These are phyloP conservation scores for Chloroceryle aenea DNA, from an alignment of 2,113 vertebrate genomes.

Conservation along the genomic window DNA sequence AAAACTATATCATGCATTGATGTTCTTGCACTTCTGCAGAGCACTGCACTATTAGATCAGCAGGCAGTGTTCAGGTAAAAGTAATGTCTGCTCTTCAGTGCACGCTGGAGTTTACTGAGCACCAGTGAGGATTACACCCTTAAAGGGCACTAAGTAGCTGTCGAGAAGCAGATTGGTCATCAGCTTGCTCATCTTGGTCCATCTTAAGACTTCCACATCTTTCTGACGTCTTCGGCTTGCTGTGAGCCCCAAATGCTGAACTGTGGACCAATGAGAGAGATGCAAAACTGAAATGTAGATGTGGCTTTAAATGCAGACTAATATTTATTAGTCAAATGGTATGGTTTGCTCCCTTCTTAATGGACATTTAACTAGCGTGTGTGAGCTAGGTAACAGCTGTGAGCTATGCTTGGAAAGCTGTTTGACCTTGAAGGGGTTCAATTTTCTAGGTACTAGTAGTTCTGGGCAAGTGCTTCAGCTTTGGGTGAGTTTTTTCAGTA, in stretches of 20 bases:
- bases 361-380: not conserved
- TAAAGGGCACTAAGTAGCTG: not conserved
- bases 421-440: not conserved
- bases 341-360: not conserved
- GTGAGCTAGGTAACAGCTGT: not conserved
- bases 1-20: rapidly evolving
- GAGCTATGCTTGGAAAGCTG: not conserved
- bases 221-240: too few relatives aligned
- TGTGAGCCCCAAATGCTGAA: not conserved
- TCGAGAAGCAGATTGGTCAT: not conserved
- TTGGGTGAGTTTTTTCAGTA: not conserved
- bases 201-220: too few relatives aligned
- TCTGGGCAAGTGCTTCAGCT: not conserved
- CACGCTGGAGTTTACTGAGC: not conserved
- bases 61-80: rapidly evolving
- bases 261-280: rapidly evolving
- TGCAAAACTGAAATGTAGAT: not conserved
- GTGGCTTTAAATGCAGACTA: not conserved
- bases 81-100: not conserved
- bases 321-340: not conserved
- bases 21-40: not conserved
- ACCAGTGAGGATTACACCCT: not conserved
- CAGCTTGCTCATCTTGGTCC: not conserved
- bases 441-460: not conserved
- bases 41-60: rapidly evolving